Base-by-base conservation (phyloP, 2,113 vertebrate genomes). In the Aphelocoma coerulescens region DNA sequence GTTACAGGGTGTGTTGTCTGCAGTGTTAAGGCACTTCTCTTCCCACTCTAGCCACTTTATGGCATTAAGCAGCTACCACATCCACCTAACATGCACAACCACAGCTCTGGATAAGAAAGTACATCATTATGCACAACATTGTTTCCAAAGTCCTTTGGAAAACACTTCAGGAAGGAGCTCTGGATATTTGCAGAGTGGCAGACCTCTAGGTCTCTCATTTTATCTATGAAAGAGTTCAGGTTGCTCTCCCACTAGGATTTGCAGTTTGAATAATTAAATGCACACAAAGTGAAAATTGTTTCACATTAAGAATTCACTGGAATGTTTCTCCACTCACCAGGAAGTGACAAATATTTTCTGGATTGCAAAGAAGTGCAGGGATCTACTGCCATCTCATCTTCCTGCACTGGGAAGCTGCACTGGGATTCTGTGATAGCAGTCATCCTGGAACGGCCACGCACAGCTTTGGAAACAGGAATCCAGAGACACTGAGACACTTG, bases 311-410 rank as follows among this genome's bases (percentile, higher is more conserved):
- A 75, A 51, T 59, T 87, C 61, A n/a, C n/a, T 41, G 12, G 4
- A 23, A 12, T 62, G 20, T 76, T 85, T 61, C 30, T 72, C 46
- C 62, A 97, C 98, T 98, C 76, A 98, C 98, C 41, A 48, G 93
- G 58, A 95, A 67, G 41, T 26, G 93, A n/a, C 2, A 81, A 80
- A 41, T 68, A 92, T 49, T 82, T 98, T 85, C 65, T 94, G 32
- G 84, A 28, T 79, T 94, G 96, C 23, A 83, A 20, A 62, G 97
- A 65, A 43, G 57, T 16, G 32, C 96, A 58, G 15, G 95, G 57
- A 71, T 98, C 98, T 54, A 98, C 91, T 21, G 96, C 84, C 98
- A 98, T 98, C n/a, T 97, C 95, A 43, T 97, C 97, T 59, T 98
- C 98, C 44, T 93, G 93, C 39, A 41, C 39, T 41, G 39, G 39